Base-by-base conservation (phyloP, 2,113 vertebrate species). In the Lasiurus cinereus region DNA sequence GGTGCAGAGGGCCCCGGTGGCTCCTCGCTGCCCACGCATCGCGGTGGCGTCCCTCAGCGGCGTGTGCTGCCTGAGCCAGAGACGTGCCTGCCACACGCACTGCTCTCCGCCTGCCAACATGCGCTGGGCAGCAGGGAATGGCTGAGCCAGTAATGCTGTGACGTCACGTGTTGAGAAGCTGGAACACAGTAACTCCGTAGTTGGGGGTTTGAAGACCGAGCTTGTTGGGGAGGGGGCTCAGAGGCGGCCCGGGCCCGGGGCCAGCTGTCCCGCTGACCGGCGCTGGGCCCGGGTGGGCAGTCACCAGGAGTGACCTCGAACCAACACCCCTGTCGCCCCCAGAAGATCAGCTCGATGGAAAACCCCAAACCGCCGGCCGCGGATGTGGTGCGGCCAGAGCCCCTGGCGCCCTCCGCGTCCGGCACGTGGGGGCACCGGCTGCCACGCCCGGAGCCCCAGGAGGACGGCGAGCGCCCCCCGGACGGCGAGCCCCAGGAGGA, bases 331-430 rank as follows among this genome's bases (percentile, higher is more conserved):
- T 84, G 33, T 96, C 46, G n/a, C 86, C 90, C 88, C 7, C 87
- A 98, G 98, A 98, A 98, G 96, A 39, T 98, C 8, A 86, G 83
- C 54, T 95, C 88, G 0, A 21, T 95, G 91, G 97, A 98, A 77
- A 97, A 89, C 52, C 43, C 36, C 14, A 94, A 83, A 14, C 19
- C 89, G 0, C 94, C 85, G 0, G 43, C 97, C 56, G 50, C 94
- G 59, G 96, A 96, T 0, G 90, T 13, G 19, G 91, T 46, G 33
- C 52, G 72, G 9, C 48, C 84, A 0, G 93, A 50, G 14, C 39
- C 79, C 0, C 79, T 22, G 33, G 54, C 80, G 43, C 78, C 5
- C 29, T 80, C 97, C 5, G 13, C 80, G 1, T 94, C 92, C 0
- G 67, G 72, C 90, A 70, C 95, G 18, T 4, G 46, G 0, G 86